A percentile compares a stretch with the other conserved stretches of the same genome.
Evolutionary conservation across 2,113 vertebrate species (phyloP).

Genomic region (Macquaria ambigua): DNA sequence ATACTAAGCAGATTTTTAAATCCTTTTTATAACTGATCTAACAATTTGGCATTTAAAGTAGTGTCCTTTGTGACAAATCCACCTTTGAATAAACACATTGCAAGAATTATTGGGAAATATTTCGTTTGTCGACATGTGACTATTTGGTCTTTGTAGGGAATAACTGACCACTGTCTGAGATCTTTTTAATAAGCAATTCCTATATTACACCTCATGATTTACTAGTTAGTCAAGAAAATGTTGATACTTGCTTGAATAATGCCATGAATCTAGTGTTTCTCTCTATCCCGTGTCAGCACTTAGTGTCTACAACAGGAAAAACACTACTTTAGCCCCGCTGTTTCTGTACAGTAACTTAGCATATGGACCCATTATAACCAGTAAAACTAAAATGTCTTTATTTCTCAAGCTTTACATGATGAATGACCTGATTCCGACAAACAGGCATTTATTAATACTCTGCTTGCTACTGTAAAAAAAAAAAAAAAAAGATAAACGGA

Average conservation of each 20-base stretch:
- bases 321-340: conserved; percentile 17
- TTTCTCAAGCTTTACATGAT: conserved; percentile 69
- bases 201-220: conserved; percentile 31
- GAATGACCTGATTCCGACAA: conserved; percentile 68
- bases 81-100: neutral
- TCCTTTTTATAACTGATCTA: neutral
- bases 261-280: conserved; percentile 33
- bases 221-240: conserved; percentile 26
- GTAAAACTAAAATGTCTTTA: conserved; percentile 74
- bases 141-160: conserved; percentile 20
- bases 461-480: conserved; percentile 63
- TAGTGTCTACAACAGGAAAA: conserved; percentile 30
- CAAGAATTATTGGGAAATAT: neutral
- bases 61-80: neutral
- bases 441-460: conserved; percentile 66
- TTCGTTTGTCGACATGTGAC: neutral
- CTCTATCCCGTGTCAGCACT: conserved; percentile 7
- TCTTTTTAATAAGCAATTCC: conserved; percentile 11
- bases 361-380: conserved; percentile 55
- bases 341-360: conserved; percentile 44
- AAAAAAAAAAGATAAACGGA: conserved; percentile 18
- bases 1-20: neutral
- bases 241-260: conserved; percentile 45
- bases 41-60: neutral
- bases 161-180: conserved; percentile 15